Base-by-base conservation (phyloP, 2,797 vertebrate genomes). In the Manis crassicaudata region DNA sequence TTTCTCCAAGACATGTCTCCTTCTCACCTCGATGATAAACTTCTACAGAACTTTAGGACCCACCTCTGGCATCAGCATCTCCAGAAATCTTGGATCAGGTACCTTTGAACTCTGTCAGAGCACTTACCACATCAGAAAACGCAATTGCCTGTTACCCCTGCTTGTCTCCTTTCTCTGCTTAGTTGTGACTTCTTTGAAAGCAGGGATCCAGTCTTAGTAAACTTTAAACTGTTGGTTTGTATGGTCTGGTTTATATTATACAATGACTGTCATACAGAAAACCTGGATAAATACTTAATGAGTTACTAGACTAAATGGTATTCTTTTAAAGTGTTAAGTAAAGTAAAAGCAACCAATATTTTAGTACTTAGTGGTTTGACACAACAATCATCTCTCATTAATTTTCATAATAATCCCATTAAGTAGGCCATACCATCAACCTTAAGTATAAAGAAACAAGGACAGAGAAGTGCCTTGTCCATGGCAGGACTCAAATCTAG, bases 261-360 rank as follows among this genome's bases (percentile, higher is more conserved):
- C 21, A 93, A 60, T 79, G 43, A 35, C 46, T 87, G 46, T 62
- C 23, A 88, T 14, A 84, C 0, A 90, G 81, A 94, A 88, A 62
- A 77, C 6, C 6, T 43, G 29, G 32, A 77, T 68, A 85, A 86
- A n/a, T 88, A 90, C 32, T 90, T 81, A 63, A 54, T 77, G 65
- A 95, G 67, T 76, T 89, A 68, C 65, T 43, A 93, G 52, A 10
- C 32, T 86, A 88, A 82, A 93, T 50, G 23, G 14, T 76, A 89
- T 54, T 72, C 27, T 92, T 90, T 27, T 52, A 14, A 46, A 76
- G 54, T 23, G 6, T 46, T 1, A 90, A 17, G 27, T 80, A 96
- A 92, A 88, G 13, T 93, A 82, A 88, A 43, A 86, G 68, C 5
- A 79, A 75, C 43, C 83, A 79, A 25, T 40, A 81, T 75, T 84